Evolutionary conservation across 2,113 vertebrate genomes (phyloP).

Genomic region (Gymnorhina tibicen): DNA sequence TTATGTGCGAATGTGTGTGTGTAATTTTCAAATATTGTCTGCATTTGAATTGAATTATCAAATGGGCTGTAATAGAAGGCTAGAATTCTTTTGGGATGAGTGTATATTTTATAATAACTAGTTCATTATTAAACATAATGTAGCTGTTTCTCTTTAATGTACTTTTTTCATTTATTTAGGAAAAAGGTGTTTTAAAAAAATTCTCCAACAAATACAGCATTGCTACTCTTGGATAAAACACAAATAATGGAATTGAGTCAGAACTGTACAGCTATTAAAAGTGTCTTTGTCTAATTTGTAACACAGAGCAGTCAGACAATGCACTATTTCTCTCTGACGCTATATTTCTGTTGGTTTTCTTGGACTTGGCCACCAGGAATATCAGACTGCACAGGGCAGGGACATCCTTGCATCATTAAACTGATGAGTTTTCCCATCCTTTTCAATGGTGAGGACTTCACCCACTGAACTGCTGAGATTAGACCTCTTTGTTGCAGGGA

Average conservation of each 20-base stretch:
- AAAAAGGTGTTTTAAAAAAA: neutral
- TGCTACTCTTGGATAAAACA: neutral
- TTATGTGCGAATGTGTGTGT: rapidly evolving
- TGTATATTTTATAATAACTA: neutral
- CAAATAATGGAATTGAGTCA: neutral
- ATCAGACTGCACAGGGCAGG: neutral
- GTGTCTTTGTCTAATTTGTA: neutral
- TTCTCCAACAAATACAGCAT: neutral
- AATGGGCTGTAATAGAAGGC: neutral
- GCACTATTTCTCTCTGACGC: neutral
- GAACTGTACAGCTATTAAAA: neutral
- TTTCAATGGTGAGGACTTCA: neutral
- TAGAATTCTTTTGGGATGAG: neutral
- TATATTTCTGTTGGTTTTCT: neutral
- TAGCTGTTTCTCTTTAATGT: neutral
- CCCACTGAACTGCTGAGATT: neutral
- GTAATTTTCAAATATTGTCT: neutral
- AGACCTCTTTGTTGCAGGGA: neutral
- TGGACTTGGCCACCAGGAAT: neutral
- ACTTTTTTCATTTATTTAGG: neutral
- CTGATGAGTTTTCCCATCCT: neutral
- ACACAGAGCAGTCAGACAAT: neutral
- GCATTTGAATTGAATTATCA: neutral
- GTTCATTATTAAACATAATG: neutral
- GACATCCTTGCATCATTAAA: neutral